Evolutionary conservation across 2,797 vertebrate species (phyloP).

Genomic region (Hybognathus amarus): DNA sequence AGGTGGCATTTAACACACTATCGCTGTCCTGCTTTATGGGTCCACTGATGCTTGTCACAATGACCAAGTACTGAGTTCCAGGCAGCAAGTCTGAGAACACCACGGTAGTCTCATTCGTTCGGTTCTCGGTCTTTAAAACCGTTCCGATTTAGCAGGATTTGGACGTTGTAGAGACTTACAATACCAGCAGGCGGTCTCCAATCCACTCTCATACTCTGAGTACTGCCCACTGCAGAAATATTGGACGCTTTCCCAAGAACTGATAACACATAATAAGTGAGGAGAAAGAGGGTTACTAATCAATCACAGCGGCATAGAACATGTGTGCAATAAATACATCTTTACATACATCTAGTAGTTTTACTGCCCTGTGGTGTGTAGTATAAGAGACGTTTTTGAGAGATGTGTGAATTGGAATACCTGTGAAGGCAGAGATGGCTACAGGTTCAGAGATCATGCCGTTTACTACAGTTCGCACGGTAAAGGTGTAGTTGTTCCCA

Average conservation of each 20-base stretch:
- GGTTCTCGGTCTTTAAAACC: accelerated
- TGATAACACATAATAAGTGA: slow-evolving; percentile 42
- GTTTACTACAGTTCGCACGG: slow-evolving; percentile 60
- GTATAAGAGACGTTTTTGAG: background rate
- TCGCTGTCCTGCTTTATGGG: background rate
- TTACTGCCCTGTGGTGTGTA: background rate
- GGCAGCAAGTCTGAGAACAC: slow-evolving; percentile 57
- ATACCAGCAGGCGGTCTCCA: slow-evolving; percentile 59
- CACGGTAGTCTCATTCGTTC: background rate
- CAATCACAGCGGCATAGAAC: background rate
- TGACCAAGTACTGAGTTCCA: slow-evolving; percentile 64
- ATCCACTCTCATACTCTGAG: slow-evolving; percentile 61
- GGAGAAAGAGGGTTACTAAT: background rate
- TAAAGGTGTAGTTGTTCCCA: slow-evolving; percentile 65
- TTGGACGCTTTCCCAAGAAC: slow-evolving; percentile 60
- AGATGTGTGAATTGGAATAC: slow-evolving; percentile 56
- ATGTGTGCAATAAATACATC: background rate
- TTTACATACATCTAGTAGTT: background rate
- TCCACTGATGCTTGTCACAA: slow-evolving; percentile 62
- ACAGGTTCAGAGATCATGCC: slow-evolving; percentile 48
- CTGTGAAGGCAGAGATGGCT: slow-evolving; percentile 50
- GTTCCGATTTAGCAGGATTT: background rate
- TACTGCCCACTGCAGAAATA: slow-evolving; percentile 60
- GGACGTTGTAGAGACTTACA: slow-evolving; percentile 61
- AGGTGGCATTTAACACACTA: slow-evolving; percentile 63